Percentiles rank a stretch among this genome's conserved stretches.
phyloP scores from a whole-genome alignment of 2,888 invertebrate species.

The Ichneumon xanthorius region DNA sequence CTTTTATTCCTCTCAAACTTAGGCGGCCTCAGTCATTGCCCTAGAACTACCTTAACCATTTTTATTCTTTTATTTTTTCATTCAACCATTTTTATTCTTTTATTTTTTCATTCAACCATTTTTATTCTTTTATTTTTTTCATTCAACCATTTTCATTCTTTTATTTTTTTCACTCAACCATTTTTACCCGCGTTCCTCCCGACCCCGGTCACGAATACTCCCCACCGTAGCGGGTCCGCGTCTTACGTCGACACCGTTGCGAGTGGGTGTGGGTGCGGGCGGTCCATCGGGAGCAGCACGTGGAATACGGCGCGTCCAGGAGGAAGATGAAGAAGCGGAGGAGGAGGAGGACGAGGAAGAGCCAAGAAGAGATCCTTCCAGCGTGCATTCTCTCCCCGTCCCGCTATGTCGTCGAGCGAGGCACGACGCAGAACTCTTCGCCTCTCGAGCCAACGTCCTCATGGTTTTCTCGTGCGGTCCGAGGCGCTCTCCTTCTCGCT shows the following conservation, averaged over 20 bases:
- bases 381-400: conserved; percentile 66
- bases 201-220: conserved; percentile 51
- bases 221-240: conserved; percentile 38
- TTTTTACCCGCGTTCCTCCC: conserved; percentile 54
- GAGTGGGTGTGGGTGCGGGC: conserved; percentile 58
- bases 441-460: conserved; percentile 60
- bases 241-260: conserved; percentile 63
- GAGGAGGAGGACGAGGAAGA: conserved; percentile 25
- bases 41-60: not conserved
- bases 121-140: too few relatives aligned
- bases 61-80: too few relatives aligned
- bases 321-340: conserved; percentile 38
- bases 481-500: conserved; percentile 44
- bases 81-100: too few relatives aligned
- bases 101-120: too few relatives aligned
- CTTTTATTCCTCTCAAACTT: too few relatives aligned
- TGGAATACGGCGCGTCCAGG: conserved; percentile 30
- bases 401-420: conserved; percentile 63
- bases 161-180: too few relatives aligned
- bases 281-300: conserved; percentile 62
- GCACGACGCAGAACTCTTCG: conserved; percentile 62
- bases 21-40: too few relatives aligned
- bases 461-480: conserved; percentile 55
- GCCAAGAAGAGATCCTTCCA: conserved; percentile 52
- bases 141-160: too few relatives aligned